These are phyloP conservation scores for Monoplex corrugatus DNA, from an alignment of 2,888 invertebrate species.

Conservation along the genomic window DNA sequence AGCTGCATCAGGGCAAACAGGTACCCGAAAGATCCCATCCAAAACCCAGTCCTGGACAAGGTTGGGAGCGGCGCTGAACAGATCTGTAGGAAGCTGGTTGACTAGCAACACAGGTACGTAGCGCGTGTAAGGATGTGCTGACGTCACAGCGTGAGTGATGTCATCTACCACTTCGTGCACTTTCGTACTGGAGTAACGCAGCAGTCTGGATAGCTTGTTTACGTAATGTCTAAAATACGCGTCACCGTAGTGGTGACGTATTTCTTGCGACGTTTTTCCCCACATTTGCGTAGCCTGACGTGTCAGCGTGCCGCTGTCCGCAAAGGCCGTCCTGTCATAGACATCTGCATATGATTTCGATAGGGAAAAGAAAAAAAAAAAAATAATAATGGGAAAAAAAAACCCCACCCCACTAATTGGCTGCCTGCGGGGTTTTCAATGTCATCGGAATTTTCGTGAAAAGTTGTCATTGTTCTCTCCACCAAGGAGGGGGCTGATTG, in stretches of 20 bases:
- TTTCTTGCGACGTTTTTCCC: conserved; percentile 57
- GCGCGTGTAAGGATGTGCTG: conserved; percentile 60
- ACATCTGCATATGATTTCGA: too few relatives aligned
- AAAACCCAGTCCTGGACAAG: conserved; percentile 59
- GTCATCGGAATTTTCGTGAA: too few relatives aligned
- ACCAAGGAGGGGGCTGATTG: too few relatives aligned
- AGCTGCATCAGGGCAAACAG: background rate
- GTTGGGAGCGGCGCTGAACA: conserved; percentile 55
- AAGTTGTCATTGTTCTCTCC: too few relatives aligned
- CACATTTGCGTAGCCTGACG: conserved; percentile 60
- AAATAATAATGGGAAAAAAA: background rate
- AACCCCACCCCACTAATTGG: too few relatives aligned
- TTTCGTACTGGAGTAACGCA: conserved; percentile 56
- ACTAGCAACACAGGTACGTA: conserved; percentile 61
- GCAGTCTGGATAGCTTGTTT: conserved; percentile 53
- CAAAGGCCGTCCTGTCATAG: conserved; percentile 28
- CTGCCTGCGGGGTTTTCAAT: too few relatives aligned
- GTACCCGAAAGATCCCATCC: background rate
- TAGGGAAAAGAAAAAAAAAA: background rate
- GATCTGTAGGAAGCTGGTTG: conserved; percentile 52
- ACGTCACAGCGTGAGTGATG: conserved; percentile 61
- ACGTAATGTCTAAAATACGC: conserved; percentile 61
- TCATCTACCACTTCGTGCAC: conserved; percentile 63
- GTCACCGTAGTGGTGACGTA: conserved; percentile 65
- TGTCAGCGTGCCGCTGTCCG: conserved; percentile 9